Evolutionary conservation across 2,113 vertebrate species (phyloP), one percentile per base, ranked within the genome.

Genomic region (Oreochromis spilurus): DNA sequence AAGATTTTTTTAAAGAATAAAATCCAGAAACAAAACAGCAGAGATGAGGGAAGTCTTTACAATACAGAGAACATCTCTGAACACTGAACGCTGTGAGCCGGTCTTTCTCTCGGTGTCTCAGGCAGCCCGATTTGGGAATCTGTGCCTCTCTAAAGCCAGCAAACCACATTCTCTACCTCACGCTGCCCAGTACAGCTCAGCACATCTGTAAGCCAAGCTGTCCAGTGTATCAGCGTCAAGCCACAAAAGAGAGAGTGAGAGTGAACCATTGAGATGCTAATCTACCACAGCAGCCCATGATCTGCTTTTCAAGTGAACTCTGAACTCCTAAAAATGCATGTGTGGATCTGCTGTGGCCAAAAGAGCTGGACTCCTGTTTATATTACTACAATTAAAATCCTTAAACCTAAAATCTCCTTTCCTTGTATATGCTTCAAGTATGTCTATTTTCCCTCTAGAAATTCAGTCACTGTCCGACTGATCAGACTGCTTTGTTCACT

Each of bases 71-170:
- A 10, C 43, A 29, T 3, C 1, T 43, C 2, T 70, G 26, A 26
- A 26, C 26, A 24, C 36, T 4, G n/a, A 1, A 70, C 7, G 1
- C n/a, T 40, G 12, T 16, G 12, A 70, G 36, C 0, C 0, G 3
- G 34, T 67, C 13, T 72, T 9, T 43, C n/a, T 72, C 38, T 72
- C 9, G 2, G 60, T 50, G 19, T 40, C 29, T 53, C 9, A 62
- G 21, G 50, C 26, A 79, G 57, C 60, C 17, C 7, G 60, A 36
- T 36, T 0, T 36, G 2, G 19, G 17, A 36, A 17, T 65, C 60
- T 38, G 60, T n/a, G 48, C 29, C 0, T 45, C 4, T 31, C 43
- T 58, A 58, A 45, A 67, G 14, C n/a, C 65, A 24, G n/a, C n/a
- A 40, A 24, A 21, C n/a, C 36, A 43, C 65, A 43, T 16, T 1